These are phyloP conservation scores for Bombus waltoni DNA, from an alignment of 1,140 invertebrate genomes.

Conservation along the genomic window DNA sequence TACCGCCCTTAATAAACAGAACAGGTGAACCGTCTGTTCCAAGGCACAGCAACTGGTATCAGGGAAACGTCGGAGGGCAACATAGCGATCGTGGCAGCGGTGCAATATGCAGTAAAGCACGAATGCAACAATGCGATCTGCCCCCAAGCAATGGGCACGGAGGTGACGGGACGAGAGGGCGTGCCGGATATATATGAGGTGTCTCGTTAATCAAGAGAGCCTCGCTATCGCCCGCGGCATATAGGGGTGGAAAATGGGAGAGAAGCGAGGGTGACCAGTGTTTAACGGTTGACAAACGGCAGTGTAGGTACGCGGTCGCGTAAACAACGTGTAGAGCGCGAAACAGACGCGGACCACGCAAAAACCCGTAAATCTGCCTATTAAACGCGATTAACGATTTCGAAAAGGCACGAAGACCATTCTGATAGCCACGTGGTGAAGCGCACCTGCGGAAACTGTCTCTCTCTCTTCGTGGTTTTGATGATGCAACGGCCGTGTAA, in stretches of 20 bases:
- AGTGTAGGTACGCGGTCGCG: conserved; percentile 60
- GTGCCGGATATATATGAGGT: conserved; percentile 70
- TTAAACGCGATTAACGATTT: conserved; percentile 68
- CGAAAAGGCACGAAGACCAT: background rate
- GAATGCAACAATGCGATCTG: conserved; percentile 71
- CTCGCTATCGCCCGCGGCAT: conserved; percentile 71
- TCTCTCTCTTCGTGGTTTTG: background rate
- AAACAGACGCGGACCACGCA: conserved; percentile 35
- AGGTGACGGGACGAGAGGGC: background rate
- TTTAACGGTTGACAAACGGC: conserved; percentile 77
- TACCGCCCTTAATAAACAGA: background rate
- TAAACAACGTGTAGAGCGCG: conserved; percentile 68
- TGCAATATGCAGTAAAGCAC: conserved; percentile 79
- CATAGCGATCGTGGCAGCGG: conserved; percentile 23
- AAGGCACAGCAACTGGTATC: background rate
- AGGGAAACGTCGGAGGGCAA: conserved; percentile 11
- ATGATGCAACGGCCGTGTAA: background rate
- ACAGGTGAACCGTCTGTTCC: background rate
- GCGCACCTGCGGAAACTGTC: background rate
- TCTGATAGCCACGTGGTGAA: background rate
- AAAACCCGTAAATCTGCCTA: conserved; percentile 72
- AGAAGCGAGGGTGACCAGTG: conserved; percentile 67
- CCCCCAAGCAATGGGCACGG: background rate
- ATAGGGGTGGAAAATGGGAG: conserved; percentile 60
- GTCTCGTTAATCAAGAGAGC: conserved; percentile 77